A percentile compares a stretch with the other conserved stretches of the same genome.
Evolutionary conservation across 2,797 vertebrate species (phyloP).

Genomic region (Tympanoctomys barrerae): DNA sequence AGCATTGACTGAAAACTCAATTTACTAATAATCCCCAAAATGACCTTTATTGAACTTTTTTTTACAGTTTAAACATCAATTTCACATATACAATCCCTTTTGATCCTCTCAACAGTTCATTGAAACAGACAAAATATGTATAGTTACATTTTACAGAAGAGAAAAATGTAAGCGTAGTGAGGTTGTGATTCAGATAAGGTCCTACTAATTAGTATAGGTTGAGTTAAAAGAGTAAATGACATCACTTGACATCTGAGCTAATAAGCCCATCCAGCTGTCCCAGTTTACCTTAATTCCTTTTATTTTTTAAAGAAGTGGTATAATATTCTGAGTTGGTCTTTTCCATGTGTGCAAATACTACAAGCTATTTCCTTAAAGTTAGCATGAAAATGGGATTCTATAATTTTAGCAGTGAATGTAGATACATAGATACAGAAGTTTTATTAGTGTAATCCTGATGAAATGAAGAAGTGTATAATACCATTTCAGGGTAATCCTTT

Average conservation of each 20-base stretch:
- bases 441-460: conserved; percentile 11
- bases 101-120: conserved; percentile 16
- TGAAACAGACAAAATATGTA: conserved; percentile 48
- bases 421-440: not conserved
- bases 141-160: conserved; percentile 72
- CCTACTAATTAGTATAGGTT: not conserved
- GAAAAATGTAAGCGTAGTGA: conserved; percentile 31
- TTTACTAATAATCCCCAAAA: conserved; percentile 75
- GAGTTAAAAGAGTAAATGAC: not conserved
- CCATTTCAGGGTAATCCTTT: not conserved
- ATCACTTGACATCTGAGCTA: not conserved
- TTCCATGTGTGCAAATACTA: conserved; percentile 27
- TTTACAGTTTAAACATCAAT: conserved; percentile 72
- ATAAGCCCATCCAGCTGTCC: not conserved
- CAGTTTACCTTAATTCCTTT: not conserved
- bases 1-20: conserved; percentile 69
- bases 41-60: conserved; percentile 71
- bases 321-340: conserved; percentile 32
- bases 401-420: conserved; percentile 23
- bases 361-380: conserved; percentile 19
- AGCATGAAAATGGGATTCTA: conserved; percentile 28
- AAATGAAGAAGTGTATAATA: conserved; percentile 44
- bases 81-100: conserved; percentile 24
- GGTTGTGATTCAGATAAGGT: not conserved
- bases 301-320: not conserved